phyloP scores from a whole-genome alignment of 2,888 invertebrate genomes.

The Melieria crassipennis region DNA sequence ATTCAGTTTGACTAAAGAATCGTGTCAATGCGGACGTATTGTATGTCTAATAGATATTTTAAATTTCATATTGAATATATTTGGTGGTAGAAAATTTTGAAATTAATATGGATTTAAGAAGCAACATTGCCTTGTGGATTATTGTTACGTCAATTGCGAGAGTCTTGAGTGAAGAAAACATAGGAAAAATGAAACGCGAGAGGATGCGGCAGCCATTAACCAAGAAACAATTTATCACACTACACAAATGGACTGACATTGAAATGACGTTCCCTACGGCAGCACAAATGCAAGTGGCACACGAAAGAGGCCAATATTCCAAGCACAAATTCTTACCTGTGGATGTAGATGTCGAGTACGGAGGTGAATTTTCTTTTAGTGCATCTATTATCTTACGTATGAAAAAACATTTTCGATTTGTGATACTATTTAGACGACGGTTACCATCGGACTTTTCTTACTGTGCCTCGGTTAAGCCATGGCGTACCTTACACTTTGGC shows the following conservation, averaged over 20 bases:
- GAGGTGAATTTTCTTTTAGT: conserved; percentile 46
- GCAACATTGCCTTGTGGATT: conserved; percentile 5
- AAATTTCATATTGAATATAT: background rate
- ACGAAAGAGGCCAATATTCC: conserved; percentile 67
- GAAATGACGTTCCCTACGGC: conserved; percentile 72
- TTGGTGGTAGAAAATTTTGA: conserved; percentile 26
- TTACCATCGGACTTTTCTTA: conserved; percentile 73
- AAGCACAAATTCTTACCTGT: conserved; percentile 73
- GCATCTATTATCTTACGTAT: background rate
- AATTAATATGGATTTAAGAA: conserved; percentile 19
- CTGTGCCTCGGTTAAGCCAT: conserved; percentile 76
- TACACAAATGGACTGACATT: conserved; percentile 75
- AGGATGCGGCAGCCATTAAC: background rate
- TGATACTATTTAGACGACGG: conserved; percentile 44
- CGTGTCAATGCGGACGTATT: conserved; percentile 10
- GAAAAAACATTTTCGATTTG: background rate
- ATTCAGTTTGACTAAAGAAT: conserved; percentile 21
- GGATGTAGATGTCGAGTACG: conserved; percentile 60
- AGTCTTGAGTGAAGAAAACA: background rate
- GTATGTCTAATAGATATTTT: background rate
- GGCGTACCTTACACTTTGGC: conserved; percentile 80
- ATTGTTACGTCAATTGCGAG: conserved; percentile 13
- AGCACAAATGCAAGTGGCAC: conserved; percentile 64
- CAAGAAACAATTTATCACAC: conserved; percentile 63
- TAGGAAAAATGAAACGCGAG: conserved; percentile 9